Conservation (phyloP, 1,140 invertebrate species). For the Calliphora vicina region DNA sequence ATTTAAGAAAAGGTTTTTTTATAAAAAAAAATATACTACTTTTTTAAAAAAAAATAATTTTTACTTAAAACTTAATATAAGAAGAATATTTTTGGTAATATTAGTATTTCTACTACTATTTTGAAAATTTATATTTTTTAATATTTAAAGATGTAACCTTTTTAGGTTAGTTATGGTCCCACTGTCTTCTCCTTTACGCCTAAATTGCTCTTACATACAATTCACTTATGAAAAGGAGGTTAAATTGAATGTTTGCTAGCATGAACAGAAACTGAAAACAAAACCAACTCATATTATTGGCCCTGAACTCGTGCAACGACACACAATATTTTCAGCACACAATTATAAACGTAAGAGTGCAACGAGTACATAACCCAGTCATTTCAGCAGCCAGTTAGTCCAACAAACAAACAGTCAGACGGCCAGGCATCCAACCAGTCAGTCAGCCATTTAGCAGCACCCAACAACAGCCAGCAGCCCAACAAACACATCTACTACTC, state of each 20-base stretch:
- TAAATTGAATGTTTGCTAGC: neutral
- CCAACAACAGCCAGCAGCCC: neutral
- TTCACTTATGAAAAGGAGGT: neutral
- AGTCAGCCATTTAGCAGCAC: neutral
- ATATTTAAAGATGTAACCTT: too few species aligned
- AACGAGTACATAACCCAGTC: neutral
- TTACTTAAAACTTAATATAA: too few species aligned
- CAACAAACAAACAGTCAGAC: neutral
- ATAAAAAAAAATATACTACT: too few species aligned
- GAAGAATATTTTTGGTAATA: too few species aligned
- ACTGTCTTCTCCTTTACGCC: neutral
- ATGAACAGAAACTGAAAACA: neutral
- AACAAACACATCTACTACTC: neutral
- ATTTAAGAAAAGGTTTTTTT: too few species aligned
- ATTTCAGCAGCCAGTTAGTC: neutral
- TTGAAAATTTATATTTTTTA: too few species aligned
- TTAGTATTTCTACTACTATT: too few species aligned
- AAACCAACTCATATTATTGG: neutral
- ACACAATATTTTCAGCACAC: neutral
- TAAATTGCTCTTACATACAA: neutral
- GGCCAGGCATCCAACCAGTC: too few species aligned
- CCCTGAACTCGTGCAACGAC: neutral
- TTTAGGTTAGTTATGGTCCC: neutral
- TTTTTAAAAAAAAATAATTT: too few species aligned
- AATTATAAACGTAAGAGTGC: neutral